Conservation (phyloP, 2,797 vertebrate species). For the Harpagifer antarcticus region DNA sequence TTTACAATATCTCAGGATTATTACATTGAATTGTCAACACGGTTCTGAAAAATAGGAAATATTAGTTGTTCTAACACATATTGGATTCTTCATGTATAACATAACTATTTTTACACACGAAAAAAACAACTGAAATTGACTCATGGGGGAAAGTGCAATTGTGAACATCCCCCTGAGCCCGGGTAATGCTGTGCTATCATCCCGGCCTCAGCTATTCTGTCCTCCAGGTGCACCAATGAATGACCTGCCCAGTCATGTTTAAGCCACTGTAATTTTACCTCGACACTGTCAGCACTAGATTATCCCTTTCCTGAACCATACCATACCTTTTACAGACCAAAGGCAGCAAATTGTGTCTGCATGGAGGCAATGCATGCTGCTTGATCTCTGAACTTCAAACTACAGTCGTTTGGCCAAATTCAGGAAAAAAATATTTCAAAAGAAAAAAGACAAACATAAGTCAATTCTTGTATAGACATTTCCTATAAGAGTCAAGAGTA, state of each 20-base stretch:
- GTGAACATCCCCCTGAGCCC: constrained; percentile 57
- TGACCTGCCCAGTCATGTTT: constrained; percentile 68
- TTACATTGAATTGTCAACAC: too few species aligned
- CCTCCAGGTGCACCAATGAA: constrained; percentile 66
- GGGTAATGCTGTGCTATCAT: constrained; percentile 73
- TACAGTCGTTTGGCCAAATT: constrained; percentile 31
- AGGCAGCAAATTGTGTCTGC: constrained; percentile 62
- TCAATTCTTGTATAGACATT: too few species aligned
- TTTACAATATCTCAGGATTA: too few species aligned
- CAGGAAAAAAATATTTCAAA: not conserved
- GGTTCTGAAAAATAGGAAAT: too few species aligned
- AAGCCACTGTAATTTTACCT: constrained; percentile 76
- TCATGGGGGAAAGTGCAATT: constrained; percentile 48
- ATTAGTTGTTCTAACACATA: too few species aligned
- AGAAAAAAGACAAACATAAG: too few species aligned
- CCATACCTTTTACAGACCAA: constrained; percentile 58
- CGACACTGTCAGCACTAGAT: constrained; percentile 72
- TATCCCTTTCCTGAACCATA: constrained; percentile 67
- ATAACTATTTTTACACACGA: too few species aligned
- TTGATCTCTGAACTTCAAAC: constrained; percentile 67
- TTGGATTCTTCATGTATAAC: too few species aligned
- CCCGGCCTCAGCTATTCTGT: constrained; percentile 65
- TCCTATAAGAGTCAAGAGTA: too few species aligned
- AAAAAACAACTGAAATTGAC: constrained; percentile 57
- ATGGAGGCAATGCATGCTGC: constrained; percentile 63